Evolutionary conservation across 2,888 invertebrate genomes (phyloP).

Genomic region (Macaria liturata): DNA sequence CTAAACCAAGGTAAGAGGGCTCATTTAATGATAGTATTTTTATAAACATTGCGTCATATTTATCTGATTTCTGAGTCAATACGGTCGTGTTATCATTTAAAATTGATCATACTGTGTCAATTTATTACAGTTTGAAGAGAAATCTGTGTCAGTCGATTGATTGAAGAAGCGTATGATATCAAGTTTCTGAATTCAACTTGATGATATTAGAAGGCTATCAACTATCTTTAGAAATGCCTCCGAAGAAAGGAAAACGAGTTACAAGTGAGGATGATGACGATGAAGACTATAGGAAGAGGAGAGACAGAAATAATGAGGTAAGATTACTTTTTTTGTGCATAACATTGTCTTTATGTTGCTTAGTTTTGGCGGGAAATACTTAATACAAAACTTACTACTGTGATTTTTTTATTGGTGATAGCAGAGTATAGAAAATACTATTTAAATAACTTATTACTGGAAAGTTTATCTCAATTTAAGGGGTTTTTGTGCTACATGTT

Average conservation of each 20-base stretch:
- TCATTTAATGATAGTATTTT: constrained; percentile 10
- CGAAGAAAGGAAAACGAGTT: constrained; percentile 66
- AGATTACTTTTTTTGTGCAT: constrained; percentile 1
- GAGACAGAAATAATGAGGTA: constrained; percentile 92
- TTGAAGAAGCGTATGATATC: constrained; percentile 30
- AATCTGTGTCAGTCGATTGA: not conserved
- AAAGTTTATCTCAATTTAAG: too few species aligned
- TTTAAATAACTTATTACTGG: too few species aligned
- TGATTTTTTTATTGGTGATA: too few species aligned
- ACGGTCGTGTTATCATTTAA: not conserved
- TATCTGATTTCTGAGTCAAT: not conserved
- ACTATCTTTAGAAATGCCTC: constrained; percentile 58
- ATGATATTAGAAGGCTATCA: constrained; percentile 69
- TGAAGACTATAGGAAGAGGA: constrained; percentile 87
- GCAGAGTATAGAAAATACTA: too few species aligned
- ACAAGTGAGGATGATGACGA: constrained; percentile 87
- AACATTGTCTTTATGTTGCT: too few species aligned
- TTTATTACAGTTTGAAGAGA: too few species aligned
- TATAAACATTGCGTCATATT: constrained; percentile 41
- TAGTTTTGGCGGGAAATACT: too few species aligned
- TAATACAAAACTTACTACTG: too few species aligned
- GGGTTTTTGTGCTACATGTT: too few species aligned
- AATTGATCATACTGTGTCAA: too few species aligned
- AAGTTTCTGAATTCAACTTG: constrained; percentile 45
- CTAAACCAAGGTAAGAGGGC: not conserved